A percentile compares a stretch with the other conserved stretches of the same genome.
Evolutionary conservation across 2,113 vertebrate genomes (phyloP).

Genomic region (Egretta garzetta): DNA sequence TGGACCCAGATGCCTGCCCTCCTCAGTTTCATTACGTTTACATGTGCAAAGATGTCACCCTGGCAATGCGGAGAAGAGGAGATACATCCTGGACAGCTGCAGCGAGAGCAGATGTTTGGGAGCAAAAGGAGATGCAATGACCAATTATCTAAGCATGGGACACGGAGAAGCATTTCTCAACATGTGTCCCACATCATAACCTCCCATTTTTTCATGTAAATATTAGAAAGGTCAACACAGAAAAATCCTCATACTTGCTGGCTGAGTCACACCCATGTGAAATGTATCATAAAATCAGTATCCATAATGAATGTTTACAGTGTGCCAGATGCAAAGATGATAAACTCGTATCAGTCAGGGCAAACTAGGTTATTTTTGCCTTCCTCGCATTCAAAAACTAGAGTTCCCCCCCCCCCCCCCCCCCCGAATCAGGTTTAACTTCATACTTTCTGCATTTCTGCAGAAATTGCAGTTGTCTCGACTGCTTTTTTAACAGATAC

Average conservation of each 20-base stretch:
- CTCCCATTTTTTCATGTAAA: conserved; percentile 29
- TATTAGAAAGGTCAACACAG: conserved; percentile 35
- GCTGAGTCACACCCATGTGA: conserved; percentile 29
- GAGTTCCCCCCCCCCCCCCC: not conserved
- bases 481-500: not conserved
- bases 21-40: not conserved
- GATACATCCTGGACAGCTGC: not conserved
- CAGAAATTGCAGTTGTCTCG: not conserved
- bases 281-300: conserved; percentile 34
- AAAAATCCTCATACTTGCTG: conserved; percentile 10
- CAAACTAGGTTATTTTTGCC: conserved; percentile 9
- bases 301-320: conserved; percentile 24
- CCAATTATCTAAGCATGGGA: conserved; percentile 2
- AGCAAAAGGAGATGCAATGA: not conserved
- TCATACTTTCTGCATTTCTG: conserved; percentile 42
- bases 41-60: not conserved
- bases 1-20: not conserved
- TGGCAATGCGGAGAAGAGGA: not conserved
- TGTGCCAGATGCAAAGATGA: conserved; percentile 29
- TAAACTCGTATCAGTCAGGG: not conserved
- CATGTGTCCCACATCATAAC: not conserved
- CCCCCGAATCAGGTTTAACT: not conserved
- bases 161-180: not conserved
- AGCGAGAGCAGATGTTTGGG: conserved; percentile 33
- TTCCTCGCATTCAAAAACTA: not conserved